Percentiles rank a stretch among this genome's conserved stretches.
Conservation (phyloP, 2,888 invertebrate genomes). For the Atrina japonica region DNA sequence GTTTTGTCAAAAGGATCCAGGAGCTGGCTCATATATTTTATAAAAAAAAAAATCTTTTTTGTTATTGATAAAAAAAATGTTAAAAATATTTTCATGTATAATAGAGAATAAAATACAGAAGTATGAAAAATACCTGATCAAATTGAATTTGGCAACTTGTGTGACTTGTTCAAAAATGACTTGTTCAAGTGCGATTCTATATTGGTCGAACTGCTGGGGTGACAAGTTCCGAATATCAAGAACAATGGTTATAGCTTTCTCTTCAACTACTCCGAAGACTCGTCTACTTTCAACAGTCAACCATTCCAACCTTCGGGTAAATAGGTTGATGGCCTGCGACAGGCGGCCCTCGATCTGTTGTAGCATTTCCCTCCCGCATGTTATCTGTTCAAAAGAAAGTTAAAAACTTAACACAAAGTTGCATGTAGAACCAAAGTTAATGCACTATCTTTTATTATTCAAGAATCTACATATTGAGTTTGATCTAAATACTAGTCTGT, state of each 20-base stretch:
- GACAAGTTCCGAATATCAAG: constrained; percentile 78
- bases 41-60: neutral
- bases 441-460: no score
- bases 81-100: neutral
- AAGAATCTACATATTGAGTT: no score
- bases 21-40: no score
- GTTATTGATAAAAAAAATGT: neutral
- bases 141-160: constrained; percentile 77
- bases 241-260: constrained; percentile 76
- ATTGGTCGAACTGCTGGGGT: constrained; percentile 78
- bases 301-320: constrained; percentile 78
- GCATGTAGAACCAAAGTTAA: neutral
- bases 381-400: constrained; percentile 61
- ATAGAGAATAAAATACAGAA: neutral
- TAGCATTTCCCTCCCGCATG: constrained; percentile 74
- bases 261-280: constrained; percentile 79
- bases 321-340: constrained; percentile 72
- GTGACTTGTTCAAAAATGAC: constrained; percentile 78
- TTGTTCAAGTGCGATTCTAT: constrained; percentile 73
- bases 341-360: constrained; percentile 73
- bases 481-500: no score
- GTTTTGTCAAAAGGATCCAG: no score
- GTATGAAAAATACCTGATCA: constrained; percentile 79
- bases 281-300: constrained; percentile 79
- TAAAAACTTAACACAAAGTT: constrained; percentile 1